A percentile compares a stretch with the other conserved stretches of the same genome.
These are phyloP conservation scores for Helogale parvula DNA, from an alignment of 2,113 vertebrate species.

Conservation along the genomic window DNA sequence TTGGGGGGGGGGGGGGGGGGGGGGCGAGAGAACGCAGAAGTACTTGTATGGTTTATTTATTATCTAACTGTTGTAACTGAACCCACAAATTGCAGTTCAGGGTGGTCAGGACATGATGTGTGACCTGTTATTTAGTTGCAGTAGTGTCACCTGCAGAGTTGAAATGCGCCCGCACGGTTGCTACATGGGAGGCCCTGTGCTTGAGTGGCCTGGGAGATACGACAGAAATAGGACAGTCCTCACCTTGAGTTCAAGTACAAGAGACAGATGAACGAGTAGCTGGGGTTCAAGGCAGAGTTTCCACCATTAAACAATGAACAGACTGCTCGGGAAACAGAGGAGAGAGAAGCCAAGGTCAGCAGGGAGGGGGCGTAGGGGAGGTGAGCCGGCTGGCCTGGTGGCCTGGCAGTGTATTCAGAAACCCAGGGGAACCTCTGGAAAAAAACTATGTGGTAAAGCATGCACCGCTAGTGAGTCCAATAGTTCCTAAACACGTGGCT, in stretches of 20 bases:
- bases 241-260: background rate
- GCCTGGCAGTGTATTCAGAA: background rate
- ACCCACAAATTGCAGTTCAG: background rate
- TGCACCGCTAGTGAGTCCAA: background rate
- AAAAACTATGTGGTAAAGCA: background rate
- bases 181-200: background rate
- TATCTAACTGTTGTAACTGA: background rate
- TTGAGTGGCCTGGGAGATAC: background rate
- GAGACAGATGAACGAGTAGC: background rate
- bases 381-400: too few relatives aligned
- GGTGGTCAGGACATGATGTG: background rate
- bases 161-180: background rate
- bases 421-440: background rate
- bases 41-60: background rate
- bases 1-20: too few relatives aligned
- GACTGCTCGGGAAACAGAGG: background rate
- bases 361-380: too few relatives aligned
- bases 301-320: fast-evolving
- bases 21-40: background rate
- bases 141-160: background rate
- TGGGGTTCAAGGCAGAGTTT: background rate
- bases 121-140: background rate
- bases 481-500: background rate
- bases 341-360: background rate
- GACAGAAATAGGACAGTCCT: background rate